These are phyloP conservation scores for Nomada flava DNA, from an alignment of 2,888 invertebrate species.

Conservation along the genomic window DNA sequence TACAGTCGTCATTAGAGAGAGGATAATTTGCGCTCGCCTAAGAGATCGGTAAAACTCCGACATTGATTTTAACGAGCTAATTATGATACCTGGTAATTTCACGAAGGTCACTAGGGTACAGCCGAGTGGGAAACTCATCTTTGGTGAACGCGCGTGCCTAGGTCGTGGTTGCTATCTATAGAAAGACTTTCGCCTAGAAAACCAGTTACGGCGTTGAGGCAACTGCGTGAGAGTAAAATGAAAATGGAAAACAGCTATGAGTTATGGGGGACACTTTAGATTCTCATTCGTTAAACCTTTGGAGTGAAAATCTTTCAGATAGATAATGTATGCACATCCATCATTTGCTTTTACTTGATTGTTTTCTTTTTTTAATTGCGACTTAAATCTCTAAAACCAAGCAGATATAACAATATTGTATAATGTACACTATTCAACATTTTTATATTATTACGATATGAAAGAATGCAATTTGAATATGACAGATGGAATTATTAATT, in stretches of 20 bases:
- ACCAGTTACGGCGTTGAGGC: constrained; percentile 23
- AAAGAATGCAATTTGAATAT: no score
- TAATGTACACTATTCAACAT: no score
- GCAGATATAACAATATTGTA: no score
- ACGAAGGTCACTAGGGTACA: constrained; percentile 31
- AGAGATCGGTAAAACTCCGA: constrained; percentile 3
- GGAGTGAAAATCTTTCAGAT: not conserved
- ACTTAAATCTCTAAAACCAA: no score
- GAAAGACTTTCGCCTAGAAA: constrained; percentile 66
- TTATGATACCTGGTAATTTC: constrained; percentile 32
- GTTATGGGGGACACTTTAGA: not conserved
- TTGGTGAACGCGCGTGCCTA: constrained; percentile 29
- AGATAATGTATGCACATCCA: not conserved
- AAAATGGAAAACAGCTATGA: constrained; percentile 33
- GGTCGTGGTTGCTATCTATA: constrained; percentile 39
- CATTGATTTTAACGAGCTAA: constrained; percentile 34
- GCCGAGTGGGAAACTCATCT: constrained; percentile 5
- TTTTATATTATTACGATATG: no score
- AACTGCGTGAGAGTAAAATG: constrained; percentile 31
- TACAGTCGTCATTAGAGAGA: not conserved
- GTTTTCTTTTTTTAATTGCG: no score
- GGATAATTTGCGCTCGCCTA: constrained; percentile 4
- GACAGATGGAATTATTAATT: no score
- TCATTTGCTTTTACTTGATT: no score
- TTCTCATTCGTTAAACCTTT: not conserved